A percentile compares a stretch with the other conserved stretches of the same genome.
phyloP scores from a whole-genome alignment of 2,888 invertebrate genomes.

The Augochlorella aurata region DNA sequence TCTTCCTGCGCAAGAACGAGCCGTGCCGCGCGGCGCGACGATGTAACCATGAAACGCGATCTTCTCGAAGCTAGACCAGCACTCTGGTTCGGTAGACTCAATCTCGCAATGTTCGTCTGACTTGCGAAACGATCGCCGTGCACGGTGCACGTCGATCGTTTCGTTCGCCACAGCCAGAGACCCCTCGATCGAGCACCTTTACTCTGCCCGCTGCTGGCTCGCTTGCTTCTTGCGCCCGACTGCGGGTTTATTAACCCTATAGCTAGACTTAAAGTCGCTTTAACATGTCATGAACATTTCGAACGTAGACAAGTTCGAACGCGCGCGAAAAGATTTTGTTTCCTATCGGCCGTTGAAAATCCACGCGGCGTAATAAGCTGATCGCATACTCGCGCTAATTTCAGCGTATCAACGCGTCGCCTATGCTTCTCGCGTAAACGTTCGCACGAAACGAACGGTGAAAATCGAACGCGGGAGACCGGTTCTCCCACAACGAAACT shows the following conservation, averaged over 20 bases:
- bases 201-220: not conserved
- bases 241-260: not conserved
- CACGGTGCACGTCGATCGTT: constrained; percentile 27
- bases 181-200: constrained; percentile 8
- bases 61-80: constrained; percentile 19
- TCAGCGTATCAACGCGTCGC: not conserved
- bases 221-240: not conserved
- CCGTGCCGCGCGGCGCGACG: not conserved
- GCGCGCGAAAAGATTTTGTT: not conserved
- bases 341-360: not conserved
- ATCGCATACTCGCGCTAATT: constrained; percentile 12
- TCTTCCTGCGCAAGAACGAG: constrained; percentile 24
- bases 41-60: constrained; percentile 36
- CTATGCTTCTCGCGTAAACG: constrained; percentile 1
- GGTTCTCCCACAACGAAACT: constrained; percentile 38
- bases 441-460: not conserved
- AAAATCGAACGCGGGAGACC: constrained; percentile 27
- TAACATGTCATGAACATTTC: no score
- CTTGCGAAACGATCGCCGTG: constrained; percentile 40
- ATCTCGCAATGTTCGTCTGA: constrained; percentile 34
- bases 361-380: not conserved
- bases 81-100: constrained; percentile 27
- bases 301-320: no score
- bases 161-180: constrained; percentile 9
- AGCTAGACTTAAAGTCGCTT: no score